These are phyloP conservation scores for Melanocharis versteri DNA, from an alignment of 2,113 vertebrate species.

Conservation along the genomic window DNA sequence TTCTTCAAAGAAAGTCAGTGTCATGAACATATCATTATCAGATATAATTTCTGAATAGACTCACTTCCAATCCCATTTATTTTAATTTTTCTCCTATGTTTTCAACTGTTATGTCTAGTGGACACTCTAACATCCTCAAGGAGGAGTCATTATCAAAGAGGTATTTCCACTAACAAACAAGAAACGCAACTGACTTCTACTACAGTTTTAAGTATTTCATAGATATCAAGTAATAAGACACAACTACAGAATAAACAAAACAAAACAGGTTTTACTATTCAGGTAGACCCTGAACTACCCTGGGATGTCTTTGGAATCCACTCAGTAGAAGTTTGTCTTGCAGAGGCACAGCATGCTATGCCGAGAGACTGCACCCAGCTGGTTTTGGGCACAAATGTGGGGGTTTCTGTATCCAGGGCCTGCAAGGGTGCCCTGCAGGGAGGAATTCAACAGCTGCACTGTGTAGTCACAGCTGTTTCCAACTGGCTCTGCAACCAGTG, in stretches of 20 bases:
- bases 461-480: not conserved
- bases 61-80: not conserved
- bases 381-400: not conserved
- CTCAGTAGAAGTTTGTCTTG: not conserved
- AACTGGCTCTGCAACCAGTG: not conserved
- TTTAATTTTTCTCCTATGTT: not conserved
- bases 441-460: not conserved
- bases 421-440: not conserved
- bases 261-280: not conserved
- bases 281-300: not conserved
- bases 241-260: not conserved
- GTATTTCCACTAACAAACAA: not conserved
- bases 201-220: not conserved
- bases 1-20: not conserved
- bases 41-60: not conserved
- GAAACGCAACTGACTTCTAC: not conserved
- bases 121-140: not conserved
- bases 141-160: not conserved
- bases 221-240: not conserved
- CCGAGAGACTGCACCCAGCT: accelerated
- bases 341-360: not conserved
- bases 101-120: not conserved
- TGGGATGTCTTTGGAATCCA: not conserved
- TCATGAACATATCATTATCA: not conserved
- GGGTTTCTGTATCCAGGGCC: not conserved